Conservation (phyloP, 2,797 vertebrate species). For the Botia almorhae region DNA sequence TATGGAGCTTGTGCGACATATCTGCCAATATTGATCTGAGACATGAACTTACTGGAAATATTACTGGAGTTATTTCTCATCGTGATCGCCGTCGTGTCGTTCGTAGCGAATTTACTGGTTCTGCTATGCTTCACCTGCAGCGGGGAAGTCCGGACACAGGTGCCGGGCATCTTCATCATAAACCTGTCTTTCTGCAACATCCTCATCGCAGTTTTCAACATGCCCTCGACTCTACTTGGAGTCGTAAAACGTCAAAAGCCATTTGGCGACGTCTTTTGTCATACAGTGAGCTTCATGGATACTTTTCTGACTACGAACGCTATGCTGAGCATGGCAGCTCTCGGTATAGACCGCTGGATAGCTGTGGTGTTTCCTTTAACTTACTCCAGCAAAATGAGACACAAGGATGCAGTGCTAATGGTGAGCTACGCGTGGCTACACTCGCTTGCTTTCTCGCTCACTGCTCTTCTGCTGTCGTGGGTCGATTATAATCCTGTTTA, state of each 20-base stretch:
- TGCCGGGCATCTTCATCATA: constrained; percentile 79
- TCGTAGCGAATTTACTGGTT: constrained; percentile 79
- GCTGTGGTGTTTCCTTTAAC: constrained; percentile 81
- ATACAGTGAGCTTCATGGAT: constrained; percentile 76
- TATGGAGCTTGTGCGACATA: constrained; percentile 33
- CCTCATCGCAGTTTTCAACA: constrained; percentile 78
- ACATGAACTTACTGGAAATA: constrained; percentile 80
- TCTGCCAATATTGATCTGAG: constrained; percentile 62
- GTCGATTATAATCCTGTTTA: constrained; percentile 80
- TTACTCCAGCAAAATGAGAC: constrained; percentile 82
- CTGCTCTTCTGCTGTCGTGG: constrained; percentile 78
- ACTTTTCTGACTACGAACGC: constrained; percentile 80
- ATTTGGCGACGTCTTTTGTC: constrained; percentile 73
- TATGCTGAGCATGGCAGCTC: constrained; percentile 83
- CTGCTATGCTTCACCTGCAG: constrained; percentile 82
- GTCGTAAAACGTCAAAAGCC: constrained; percentile 72
- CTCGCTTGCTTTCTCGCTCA: constrained; percentile 75
- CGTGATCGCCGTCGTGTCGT: constrained; percentile 74
- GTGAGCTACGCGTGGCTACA: constrained; percentile 81
- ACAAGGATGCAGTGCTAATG: constrained; percentile 76
- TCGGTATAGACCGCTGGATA: constrained; percentile 84
- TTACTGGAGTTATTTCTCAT: constrained; percentile 78
- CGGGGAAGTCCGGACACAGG: constrained; percentile 79
- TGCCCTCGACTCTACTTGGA: constrained; percentile 79
- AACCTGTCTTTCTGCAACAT: constrained; percentile 84